A percentile compares a stretch with the other conserved stretches of the same genome.
These are phyloP conservation scores for Azorinus chamasolen DNA, from an alignment of 2,888 invertebrate species.

Conservation along the genomic window DNA sequence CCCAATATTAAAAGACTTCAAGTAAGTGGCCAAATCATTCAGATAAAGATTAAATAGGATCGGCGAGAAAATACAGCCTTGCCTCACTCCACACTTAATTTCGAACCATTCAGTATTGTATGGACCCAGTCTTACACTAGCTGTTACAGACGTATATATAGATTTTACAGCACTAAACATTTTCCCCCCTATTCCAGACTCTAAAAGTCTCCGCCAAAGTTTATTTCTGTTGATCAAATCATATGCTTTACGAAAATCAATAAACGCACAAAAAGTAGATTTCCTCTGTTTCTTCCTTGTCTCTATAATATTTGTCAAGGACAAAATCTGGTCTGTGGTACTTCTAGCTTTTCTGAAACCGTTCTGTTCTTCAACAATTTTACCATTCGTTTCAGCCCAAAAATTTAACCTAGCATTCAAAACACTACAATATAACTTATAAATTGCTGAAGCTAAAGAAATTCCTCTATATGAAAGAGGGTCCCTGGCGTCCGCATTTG, in stretches of 20 bases:
- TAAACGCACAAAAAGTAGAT: conserved; percentile 29
- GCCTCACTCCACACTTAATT: conserved; percentile 33
- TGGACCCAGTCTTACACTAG: conserved; percentile 18
- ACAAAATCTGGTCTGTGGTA: conserved; percentile 20
- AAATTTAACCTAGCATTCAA: conserved; percentile 1
- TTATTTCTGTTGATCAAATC: conserved; percentile 26
- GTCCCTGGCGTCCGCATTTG: conserved; percentile 29
- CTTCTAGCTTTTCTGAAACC: conserved; percentile 31
- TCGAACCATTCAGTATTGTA: conserved; percentile 32
- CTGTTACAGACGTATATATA: conserved; percentile 20
- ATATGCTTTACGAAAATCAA: conserved; percentile 37
- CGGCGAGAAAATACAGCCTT: conserved; percentile 55
- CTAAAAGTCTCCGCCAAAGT: conserved; percentile 10
- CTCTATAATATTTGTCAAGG: conserved; percentile 26
- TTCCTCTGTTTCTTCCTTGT: conserved; percentile 11
- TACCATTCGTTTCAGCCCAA: conserved; percentile 14
- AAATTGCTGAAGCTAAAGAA: conserved; percentile 19
- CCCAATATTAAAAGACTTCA: conserved; percentile 31
- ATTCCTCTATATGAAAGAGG: conserved; percentile 41
- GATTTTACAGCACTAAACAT: conserved; percentile 24
- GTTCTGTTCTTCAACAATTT: conserved; percentile 32
- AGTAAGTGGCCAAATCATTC: conserved; percentile 30
- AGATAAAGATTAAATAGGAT: conserved; percentile 46
- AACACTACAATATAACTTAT: conserved; percentile 39
- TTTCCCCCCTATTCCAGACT: conserved; percentile 28